These are phyloP conservation scores for Volucella bombylans DNA, from an alignment of 2,888 invertebrate genomes.

Conservation along the genomic window DNA sequence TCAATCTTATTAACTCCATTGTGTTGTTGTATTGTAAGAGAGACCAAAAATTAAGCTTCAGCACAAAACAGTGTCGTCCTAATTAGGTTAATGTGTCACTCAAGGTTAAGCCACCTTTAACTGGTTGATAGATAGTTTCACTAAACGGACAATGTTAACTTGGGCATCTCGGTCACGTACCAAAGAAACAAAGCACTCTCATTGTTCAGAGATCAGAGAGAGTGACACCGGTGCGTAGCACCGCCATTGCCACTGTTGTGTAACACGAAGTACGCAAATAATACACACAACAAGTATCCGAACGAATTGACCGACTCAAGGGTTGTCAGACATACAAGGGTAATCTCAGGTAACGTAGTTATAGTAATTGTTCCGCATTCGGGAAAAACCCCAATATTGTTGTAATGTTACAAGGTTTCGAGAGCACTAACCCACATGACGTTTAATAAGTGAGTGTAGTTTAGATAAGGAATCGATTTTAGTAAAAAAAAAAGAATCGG, in stretches of 20 bases:
- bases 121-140: conserved; percentile 25
- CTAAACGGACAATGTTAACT: conserved; percentile 22
- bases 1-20: too few relatives aligned
- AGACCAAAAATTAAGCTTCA: conserved; percentile 10
- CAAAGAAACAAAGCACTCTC: conserved; percentile 37
- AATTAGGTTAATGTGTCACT: conserved; percentile 63
- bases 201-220: conserved; percentile 49
- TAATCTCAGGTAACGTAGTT: conserved; percentile 15
- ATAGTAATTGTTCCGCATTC: conserved; percentile 26
- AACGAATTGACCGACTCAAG: conserved; percentile 12
- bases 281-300: background rate
- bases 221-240: conserved; percentile 7
- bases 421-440: too few relatives aligned
- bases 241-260: conserved; percentile 32
- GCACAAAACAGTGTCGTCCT: conserved; percentile 16
- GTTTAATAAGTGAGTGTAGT: too few relatives aligned
- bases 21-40: conserved; percentile 33
- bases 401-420: background rate
- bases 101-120: conserved; percentile 49
- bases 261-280: conserved; percentile 2
- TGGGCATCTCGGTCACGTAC: conserved; percentile 53
- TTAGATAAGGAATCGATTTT: too few relatives aligned
- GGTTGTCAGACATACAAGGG: conserved; percentile 22
- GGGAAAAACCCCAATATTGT: conserved; percentile 33
- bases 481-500: too few relatives aligned